phyloP scores from a whole-genome alignment of 2,797 vertebrate genomes.

The Chanos chanos region DNA sequence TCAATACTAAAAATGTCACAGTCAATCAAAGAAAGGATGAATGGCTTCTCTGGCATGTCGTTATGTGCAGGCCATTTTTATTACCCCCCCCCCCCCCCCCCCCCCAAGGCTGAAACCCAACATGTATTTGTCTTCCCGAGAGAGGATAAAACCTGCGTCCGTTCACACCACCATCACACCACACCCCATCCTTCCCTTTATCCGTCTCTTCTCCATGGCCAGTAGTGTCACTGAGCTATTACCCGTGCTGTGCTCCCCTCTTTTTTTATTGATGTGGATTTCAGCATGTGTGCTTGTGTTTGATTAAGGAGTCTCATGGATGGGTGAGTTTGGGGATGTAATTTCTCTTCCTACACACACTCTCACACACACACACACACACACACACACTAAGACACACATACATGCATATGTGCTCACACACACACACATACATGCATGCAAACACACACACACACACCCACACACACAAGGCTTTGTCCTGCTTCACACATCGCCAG shows the following conservation, averaged over 20 bases:
- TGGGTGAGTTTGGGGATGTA: too few species aligned
- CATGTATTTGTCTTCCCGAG: slow-evolving; percentile 19
- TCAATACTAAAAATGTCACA: slow-evolving; percentile 55
- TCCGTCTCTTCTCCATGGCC: too few species aligned
- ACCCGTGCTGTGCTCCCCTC: too few species aligned
- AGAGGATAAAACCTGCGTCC: slow-evolving; percentile 40
- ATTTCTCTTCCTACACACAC: neutral
- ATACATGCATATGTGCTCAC: neutral
- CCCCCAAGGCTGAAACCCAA: slow-evolving; percentile 42
- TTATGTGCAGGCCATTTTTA: slow-evolving; percentile 31
- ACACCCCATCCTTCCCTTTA: neutral
- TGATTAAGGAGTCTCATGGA: neutral
- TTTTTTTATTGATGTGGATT: neutral
- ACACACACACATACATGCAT: neutral
- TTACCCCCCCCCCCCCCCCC: too few species aligned
- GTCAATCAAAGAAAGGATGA: slow-evolving; percentile 50
- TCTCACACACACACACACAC: neutral
- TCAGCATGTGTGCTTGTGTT: neutral
- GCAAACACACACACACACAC: neutral
- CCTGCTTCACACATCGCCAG: slow-evolving; percentile 10
- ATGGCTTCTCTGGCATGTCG: slow-evolving; percentile 40
- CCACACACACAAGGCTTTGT: neutral
- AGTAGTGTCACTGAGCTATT: too few species aligned
- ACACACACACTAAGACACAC: slow-evolving; percentile 31
- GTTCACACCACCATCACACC: too few species aligned